These are phyloP conservation scores for Arion vulgaris DNA, from an alignment of 1,140 invertebrate genomes.

Conservation along the genomic window DNA sequence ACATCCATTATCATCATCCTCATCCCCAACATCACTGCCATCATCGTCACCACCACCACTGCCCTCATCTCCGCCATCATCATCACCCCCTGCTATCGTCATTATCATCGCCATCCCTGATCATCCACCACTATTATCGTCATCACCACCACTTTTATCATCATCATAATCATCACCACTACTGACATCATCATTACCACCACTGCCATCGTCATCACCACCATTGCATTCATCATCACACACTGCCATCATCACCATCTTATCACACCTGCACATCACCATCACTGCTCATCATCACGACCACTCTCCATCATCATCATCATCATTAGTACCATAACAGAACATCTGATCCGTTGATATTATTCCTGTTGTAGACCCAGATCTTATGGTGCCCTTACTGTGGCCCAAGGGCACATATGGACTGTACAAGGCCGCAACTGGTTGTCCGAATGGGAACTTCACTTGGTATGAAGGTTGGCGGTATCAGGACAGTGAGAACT, in stretches of 20 bases:
- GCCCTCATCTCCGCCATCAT: not conserved
- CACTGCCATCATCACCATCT: not conserved
- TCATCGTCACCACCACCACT: not conserved
- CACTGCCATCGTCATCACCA: not conserved
- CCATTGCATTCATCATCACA: too few species aligned
- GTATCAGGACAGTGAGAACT: slow-evolving; percentile 48
- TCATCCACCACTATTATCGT: not conserved
- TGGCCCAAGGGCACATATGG: slow-evolving; percentile 53
- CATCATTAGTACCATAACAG: not conserved
- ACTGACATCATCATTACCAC: not conserved
- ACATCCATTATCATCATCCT: too few species aligned
- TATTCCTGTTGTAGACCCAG: slow-evolving; percentile 42
- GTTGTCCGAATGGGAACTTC: slow-evolving; percentile 46
- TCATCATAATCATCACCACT: too few species aligned
- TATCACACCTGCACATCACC: not conserved
- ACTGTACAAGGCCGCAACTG: slow-evolving; percentile 41
- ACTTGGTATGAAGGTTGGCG: slow-evolving; percentile 54
- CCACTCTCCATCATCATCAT: not conserved
- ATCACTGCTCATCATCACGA: not conserved
- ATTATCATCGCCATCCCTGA: too few species aligned
- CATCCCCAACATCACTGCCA: too few species aligned
- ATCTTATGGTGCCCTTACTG: slow-evolving; percentile 43
- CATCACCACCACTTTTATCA: too few species aligned
- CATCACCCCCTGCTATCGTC: not conserved
- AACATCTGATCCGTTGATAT: not conserved